Evolutionary conservation across 2,113 vertebrate genomes (phyloP).

Genomic region (Bos indicus): DNA sequence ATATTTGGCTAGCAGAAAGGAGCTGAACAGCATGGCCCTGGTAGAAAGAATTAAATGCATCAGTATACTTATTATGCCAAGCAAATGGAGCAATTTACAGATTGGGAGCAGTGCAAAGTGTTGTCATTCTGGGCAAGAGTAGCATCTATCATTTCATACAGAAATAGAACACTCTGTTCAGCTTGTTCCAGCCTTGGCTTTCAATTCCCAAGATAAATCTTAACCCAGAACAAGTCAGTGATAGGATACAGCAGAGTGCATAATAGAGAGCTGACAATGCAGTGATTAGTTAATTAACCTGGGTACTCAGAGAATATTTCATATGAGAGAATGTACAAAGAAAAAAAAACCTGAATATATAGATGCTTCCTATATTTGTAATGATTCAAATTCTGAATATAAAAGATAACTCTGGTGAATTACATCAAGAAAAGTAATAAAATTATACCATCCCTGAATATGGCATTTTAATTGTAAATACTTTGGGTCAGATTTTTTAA

Average conservation of each 20-base stretch:
- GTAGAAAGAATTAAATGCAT: slow-evolving; percentile 37
- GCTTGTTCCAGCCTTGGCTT: slow-evolving; percentile 23
- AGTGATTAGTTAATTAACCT: slow-evolving; percentile 46
- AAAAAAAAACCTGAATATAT: background rate
- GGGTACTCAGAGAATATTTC: background rate
- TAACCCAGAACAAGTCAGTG: slow-evolving; percentile 20
- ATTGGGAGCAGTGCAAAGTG: slow-evolving; percentile 22
- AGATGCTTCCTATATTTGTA: background rate
- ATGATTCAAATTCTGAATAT: background rate
- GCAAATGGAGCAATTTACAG: slow-evolving; percentile 40
- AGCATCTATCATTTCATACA: slow-evolving; percentile 52
- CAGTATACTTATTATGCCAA: slow-evolving; percentile 35
- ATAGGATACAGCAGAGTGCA: background rate
- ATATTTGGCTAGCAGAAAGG: background rate
- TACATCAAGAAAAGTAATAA: background rate
- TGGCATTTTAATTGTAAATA: background rate
- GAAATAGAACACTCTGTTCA: slow-evolving; percentile 54
- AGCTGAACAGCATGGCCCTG: background rate
- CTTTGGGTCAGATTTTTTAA: background rate
- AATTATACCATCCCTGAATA: background rate
- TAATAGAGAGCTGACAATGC: background rate
- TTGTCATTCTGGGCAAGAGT: slow-evolving; percentile 53
- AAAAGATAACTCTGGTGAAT: background rate
- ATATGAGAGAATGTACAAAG: background rate
- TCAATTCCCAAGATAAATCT: slow-evolving; percentile 48